phyloP scores from a whole-genome alignment of 1,140 invertebrate species.

The Agrypnia vestita region DNA sequence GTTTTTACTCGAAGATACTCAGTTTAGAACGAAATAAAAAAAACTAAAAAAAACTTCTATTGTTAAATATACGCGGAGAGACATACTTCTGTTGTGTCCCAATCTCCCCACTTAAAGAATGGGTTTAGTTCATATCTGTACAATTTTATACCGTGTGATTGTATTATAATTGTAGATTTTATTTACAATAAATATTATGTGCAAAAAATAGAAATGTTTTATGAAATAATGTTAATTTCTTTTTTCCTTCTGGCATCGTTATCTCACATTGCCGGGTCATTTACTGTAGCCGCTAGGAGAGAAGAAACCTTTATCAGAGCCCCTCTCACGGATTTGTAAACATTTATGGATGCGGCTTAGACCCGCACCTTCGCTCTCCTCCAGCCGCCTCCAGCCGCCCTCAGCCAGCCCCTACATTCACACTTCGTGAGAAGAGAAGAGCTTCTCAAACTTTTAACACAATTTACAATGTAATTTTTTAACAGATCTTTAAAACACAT shows the following conservation, averaged over 20 bases:
- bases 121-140: too few relatives aligned
- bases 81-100: too few relatives aligned
- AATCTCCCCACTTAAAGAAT: too few relatives aligned
- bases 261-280: conserved; percentile 46
- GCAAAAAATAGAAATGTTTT: background rate
- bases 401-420: conserved; percentile 1
- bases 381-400: background rate
- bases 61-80: too few relatives aligned
- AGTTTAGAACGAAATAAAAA: too few relatives aligned
- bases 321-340: conserved; percentile 59
- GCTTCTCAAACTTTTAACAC: background rate
- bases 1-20: too few relatives aligned
- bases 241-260: conserved; percentile 43
- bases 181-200: background rate
- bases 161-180: too few relatives aligned
- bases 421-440: background rate
- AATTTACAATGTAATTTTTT: too few relatives aligned
- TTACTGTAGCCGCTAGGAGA: conserved; percentile 35
- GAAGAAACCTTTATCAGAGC: conserved; percentile 59
- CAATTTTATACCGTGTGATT: too few relatives aligned
- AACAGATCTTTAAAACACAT: too few relatives aligned
- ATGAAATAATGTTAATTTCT: background rate
- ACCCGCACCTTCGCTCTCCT: conserved; percentile 22
- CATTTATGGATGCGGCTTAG: conserved; percentile 56
- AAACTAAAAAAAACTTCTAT: too few relatives aligned